These are phyloP conservation scores for Solenodon paradoxus DNA, from an alignment of 2,113 vertebrate genomes.

Conservation along the genomic window DNA sequence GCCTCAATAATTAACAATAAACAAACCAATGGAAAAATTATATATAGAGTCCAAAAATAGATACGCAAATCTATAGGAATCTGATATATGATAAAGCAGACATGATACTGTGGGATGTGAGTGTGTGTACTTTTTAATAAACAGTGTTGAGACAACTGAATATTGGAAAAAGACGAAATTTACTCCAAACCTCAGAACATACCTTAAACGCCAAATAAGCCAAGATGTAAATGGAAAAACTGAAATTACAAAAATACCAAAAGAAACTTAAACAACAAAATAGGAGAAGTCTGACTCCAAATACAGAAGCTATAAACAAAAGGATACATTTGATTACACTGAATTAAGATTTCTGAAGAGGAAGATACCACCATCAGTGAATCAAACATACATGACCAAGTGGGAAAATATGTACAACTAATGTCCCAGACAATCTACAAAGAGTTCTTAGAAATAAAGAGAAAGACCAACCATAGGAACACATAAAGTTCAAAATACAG, in stretches of 20 bases:
- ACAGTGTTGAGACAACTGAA: background rate
- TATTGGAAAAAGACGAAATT: slow-evolving; percentile 11
- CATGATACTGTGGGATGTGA: background rate
- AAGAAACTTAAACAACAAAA: slow-evolving; percentile 22
- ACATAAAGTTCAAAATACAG: background rate
- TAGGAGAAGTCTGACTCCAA: slow-evolving; percentile 40
- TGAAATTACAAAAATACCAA: background rate
- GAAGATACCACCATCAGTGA: background rate
- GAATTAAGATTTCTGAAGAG: background rate
- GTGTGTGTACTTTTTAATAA: slow-evolving; percentile 14
- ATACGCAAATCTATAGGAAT: background rate
- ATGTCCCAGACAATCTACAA: background rate
- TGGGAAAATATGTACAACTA: background rate
- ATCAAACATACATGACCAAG: background rate
- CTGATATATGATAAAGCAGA: background rate
- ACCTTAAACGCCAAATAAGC: slow-evolving; percentile 3
- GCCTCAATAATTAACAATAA: background rate
- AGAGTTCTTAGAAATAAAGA: slow-evolving; percentile 33
- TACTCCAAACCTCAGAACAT: background rate
- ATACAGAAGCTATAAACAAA: background rate
- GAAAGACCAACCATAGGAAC: background rate
- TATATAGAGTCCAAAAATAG: background rate
- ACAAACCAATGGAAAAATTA: background rate
- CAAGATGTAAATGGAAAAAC: slow-evolving; percentile 14
- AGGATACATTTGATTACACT: background rate